A percentile compares a stretch with the other conserved stretches of the same genome.
These are phyloP conservation scores for Stomatorhinus ivindoensis DNA, from an alignment of 2,113 vertebrate species.

Conservation along the genomic window DNA sequence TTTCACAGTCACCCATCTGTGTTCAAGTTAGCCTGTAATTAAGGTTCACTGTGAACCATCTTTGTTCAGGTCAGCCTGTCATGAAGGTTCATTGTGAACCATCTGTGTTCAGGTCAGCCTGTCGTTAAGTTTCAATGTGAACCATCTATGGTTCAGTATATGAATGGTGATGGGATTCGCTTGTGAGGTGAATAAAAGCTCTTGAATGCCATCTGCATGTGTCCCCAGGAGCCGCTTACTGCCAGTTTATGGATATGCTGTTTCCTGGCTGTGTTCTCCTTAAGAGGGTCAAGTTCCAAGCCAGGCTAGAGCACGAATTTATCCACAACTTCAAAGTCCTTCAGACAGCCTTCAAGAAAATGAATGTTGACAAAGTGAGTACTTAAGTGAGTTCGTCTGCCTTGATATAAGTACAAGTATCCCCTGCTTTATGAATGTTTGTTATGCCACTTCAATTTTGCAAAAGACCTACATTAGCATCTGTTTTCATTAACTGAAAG, in stretches of 20 bases:
- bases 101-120: background rate
- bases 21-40: conserved; percentile 66
- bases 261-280: conserved; percentile 88
- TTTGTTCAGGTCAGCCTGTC: background rate
- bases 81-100: background rate
- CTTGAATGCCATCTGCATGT: background rate
- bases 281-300: conserved; percentile 90
- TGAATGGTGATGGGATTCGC: background rate
- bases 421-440: background rate
- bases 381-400: background rate
- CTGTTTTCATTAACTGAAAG: background rate
- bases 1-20: conserved; percentile 11
- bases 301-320: conserved; percentile 86
- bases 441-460: background rate
- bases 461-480: background rate
- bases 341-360: conserved; percentile 91
- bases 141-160: background rate
- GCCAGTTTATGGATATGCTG: conserved; percentile 98
- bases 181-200: background rate
- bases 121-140: background rate
- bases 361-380: conserved; percentile 92
- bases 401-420: background rate
- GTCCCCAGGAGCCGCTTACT: conserved; percentile 76
- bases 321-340: conserved; percentile 96
- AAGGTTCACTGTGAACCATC: background rate